Evolutionary conservation across 2,113 vertebrate species (phyloP), one percentile per base, ranked within the genome.

Genomic region (Channa maculata): DNA sequence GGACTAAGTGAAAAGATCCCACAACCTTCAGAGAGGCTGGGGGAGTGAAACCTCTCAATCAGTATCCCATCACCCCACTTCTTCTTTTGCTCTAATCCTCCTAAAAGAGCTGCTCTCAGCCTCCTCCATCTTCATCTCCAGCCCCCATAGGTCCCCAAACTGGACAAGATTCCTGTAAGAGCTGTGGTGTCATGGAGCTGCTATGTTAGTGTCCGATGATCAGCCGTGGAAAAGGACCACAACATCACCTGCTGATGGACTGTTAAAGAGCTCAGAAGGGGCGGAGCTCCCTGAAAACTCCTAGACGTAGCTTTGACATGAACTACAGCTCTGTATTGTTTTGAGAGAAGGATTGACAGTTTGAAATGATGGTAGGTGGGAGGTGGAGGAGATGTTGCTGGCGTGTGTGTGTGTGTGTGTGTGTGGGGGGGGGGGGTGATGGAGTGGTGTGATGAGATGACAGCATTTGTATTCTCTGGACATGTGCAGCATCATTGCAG

Each of bases 1-100:
- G 78, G 71, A 88, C 88, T 91, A 89, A 92, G 91, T 90, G 77
- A 91, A 87, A 90, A 89, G 90, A 90, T 72, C 85, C 75, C 88
- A 87, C 88, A 84, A 90, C 83, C 89, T 14, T 69, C 41, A 8
- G 70, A 75, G 58, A 73, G 58, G 53, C 75, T 52, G 63, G 55
- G 53, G 65, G 79, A 78, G 75, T 86, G 64, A 86, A 83, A 62
- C 70, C 69, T 52, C 58, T 65, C 44, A n/a, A n/a, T n/a, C n/a
- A 37, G 52, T 45, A n/a, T 45, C 14, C 63, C 9, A 10, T 62
- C 24, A 24, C 24, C 24, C 24, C 24, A 24, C 24, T 33, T 49
- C 36, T 41, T 43, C 14, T 36, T 39, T 55, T 34, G 8, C 41
- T 49, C 8, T 55, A 46, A 10, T 62, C 33, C 55, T 44, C 10